A percentile compares a stretch with the other conserved stretches of the same genome.
Evolutionary conservation across 2,797 vertebrate genomes (phyloP).

Genomic region (Anableps anableps): DNA sequence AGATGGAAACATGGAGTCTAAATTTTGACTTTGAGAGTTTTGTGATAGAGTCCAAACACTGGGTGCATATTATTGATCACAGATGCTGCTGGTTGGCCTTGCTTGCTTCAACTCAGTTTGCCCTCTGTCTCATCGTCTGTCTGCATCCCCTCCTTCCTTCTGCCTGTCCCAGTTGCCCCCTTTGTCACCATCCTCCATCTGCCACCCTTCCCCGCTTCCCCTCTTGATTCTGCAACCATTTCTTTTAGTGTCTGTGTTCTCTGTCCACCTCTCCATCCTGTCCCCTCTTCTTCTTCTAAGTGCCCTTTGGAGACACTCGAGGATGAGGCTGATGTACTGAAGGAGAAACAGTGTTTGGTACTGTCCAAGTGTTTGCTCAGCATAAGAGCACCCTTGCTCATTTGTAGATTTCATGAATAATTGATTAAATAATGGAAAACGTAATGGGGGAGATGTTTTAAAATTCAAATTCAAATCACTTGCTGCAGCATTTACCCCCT

Average conservation of each 20-base stretch:
- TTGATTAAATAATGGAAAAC: constrained; percentile 86
- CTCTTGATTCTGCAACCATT: constrained; percentile 53
- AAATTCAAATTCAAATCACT: constrained; percentile 85
- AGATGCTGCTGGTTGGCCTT: constrained; percentile 66
- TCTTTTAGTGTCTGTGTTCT: constrained; percentile 51
- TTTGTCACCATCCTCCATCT: constrained; percentile 80
- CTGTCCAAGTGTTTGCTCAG: constrained; percentile 74
- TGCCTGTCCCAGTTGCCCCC: constrained; percentile 61
- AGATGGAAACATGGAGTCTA: not conserved
- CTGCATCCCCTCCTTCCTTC: constrained; percentile 46
- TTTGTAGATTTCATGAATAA: constrained; percentile 83
- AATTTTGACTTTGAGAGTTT: not conserved
- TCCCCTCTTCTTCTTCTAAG: constrained; percentile 39
- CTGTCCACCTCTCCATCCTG: constrained; percentile 20
- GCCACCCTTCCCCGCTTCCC: constrained; percentile 60
- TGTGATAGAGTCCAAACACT: constrained; percentile 17
- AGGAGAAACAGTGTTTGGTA: constrained; percentile 63
- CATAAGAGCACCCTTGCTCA: constrained; percentile 65
- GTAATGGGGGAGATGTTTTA: constrained; percentile 84
- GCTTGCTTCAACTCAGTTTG: constrained; percentile 61
- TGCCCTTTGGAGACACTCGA: constrained; percentile 74
- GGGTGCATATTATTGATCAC: constrained; percentile 75
- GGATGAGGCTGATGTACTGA: constrained; percentile 52
- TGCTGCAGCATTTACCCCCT: constrained; percentile 55
- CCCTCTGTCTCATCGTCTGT: constrained; percentile 64